phyloP scores from a whole-genome alignment of 2,888 invertebrate species.

The Lasioglossum villosulum region DNA sequence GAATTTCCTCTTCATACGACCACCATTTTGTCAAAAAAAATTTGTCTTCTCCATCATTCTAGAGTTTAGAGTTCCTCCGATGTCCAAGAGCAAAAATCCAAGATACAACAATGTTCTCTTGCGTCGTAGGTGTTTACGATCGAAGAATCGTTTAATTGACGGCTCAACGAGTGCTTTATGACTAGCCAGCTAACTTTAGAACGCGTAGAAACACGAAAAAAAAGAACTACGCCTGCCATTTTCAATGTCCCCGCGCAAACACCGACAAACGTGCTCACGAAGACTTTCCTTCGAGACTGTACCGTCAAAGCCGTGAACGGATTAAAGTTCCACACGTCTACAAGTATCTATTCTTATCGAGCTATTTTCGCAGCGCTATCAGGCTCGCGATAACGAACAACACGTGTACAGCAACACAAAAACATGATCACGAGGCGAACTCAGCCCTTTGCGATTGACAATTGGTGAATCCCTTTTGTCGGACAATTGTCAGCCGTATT shows the following conservation, averaged over 20 bases:
- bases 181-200: neutral
- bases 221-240: neutral
- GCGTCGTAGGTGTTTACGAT: conserved; percentile 8
- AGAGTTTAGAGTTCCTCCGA: neutral
- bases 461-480: neutral
- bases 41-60: neutral
- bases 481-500: neutral
- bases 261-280: neutral
- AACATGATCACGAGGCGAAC: neutral
- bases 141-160: neutral
- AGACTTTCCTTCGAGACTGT: neutral
- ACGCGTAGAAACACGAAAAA: neutral
- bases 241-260: neutral
- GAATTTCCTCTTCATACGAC: no score
- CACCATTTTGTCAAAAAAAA: no score
- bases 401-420: conserved; percentile 1
- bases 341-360: conserved; percentile 6
- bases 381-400: neutral
- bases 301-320: neutral
- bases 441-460: neutral
- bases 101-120: neutral
- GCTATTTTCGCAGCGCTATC: conserved; percentile 13
- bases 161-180: neutral
- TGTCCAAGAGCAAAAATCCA: neutral
- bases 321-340: neutral